phyloP scores from a whole-genome alignment of 2,113 vertebrate genomes.

The Athene noctua region DNA sequence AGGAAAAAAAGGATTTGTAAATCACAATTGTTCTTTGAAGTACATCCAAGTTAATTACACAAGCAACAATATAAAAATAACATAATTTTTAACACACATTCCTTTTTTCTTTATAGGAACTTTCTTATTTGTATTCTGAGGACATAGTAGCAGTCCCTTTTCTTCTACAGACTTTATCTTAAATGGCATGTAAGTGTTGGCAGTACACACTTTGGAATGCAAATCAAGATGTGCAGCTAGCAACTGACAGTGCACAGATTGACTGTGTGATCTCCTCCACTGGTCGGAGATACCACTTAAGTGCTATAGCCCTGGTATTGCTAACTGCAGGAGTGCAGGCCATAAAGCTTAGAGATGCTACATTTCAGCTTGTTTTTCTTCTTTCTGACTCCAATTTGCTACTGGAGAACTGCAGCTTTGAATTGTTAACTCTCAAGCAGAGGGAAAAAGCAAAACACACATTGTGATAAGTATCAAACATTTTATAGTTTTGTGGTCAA shows the following conservation, averaged over 20 bases:
- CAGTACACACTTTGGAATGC: background rate
- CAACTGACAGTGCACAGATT: background rate
- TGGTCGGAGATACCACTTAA: background rate
- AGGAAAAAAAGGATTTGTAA: constrained; percentile 31
- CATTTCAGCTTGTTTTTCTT: background rate
- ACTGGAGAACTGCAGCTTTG: background rate
- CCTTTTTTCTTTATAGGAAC: background rate
- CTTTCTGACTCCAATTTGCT: background rate
- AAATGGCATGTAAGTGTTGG: background rate
- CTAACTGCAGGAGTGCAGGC: background rate
- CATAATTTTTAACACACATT: background rate
- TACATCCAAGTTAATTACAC: constrained; percentile 54
- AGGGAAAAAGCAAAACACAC: background rate
- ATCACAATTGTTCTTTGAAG: constrained; percentile 43
- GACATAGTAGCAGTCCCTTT: background rate
- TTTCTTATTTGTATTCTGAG: background rate
- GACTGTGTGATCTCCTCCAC: background rate
- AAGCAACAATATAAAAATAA: background rate
- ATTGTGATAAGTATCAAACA: background rate
- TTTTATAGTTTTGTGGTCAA: background rate
- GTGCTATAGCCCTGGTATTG: background rate
- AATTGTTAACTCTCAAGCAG: background rate
- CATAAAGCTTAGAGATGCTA: background rate
- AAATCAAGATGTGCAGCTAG: background rate
- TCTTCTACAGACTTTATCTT: background rate